phyloP scores from a whole-genome alignment of 2,113 vertebrate species.

The Ancistrus triradiatus region DNA sequence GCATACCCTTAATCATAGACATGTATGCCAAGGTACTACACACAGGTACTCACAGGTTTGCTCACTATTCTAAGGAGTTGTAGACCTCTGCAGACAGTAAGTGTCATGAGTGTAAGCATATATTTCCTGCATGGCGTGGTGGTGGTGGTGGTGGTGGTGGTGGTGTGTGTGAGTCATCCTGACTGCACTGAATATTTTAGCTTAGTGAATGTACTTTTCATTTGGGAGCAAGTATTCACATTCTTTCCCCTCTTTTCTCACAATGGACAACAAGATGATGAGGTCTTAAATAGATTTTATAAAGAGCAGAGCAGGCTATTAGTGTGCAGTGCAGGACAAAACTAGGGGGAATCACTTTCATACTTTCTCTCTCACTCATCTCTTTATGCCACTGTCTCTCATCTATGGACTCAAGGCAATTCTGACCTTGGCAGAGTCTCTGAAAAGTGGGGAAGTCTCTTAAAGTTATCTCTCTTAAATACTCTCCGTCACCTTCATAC shows the following conservation, averaged over 20 bases:
- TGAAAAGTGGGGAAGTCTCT: not conserved
- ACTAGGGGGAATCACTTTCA: slow-evolving; percentile 7
- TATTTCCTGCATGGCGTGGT: slow-evolving; percentile 9
- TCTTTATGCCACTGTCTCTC: slow-evolving; percentile 31
- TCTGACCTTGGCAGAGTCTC: slow-evolving; percentile 8
- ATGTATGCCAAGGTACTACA: too few species aligned
- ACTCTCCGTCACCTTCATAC: not conserved
- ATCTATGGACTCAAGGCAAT: slow-evolving; percentile 50
- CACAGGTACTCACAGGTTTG: slow-evolving; percentile 4
- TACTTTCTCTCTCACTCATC: not conserved
- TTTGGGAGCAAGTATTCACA: slow-evolving; percentile 2
- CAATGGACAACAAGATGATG: not conserved
- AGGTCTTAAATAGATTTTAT: slow-evolving; percentile 7
- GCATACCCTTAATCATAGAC: too few species aligned
- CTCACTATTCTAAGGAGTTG: slow-evolving; percentile 1
- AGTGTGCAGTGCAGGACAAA: slow-evolving; percentile 5
- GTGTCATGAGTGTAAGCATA: not conserved
- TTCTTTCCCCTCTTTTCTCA: slow-evolving; percentile 5
- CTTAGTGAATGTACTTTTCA: slow-evolving; percentile 27
- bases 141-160: too few species aligned
- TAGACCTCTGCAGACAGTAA: slow-evolving; percentile 10
- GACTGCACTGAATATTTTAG: slow-evolving; percentile 27
- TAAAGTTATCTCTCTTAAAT: not conserved
- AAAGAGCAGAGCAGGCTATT: not conserved
- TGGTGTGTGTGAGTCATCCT: too few species aligned